These are phyloP conservation scores for Chiroxiphia lanceolata DNA, from an alignment of 2,797 vertebrate genomes.

Conservation along the genomic window DNA sequence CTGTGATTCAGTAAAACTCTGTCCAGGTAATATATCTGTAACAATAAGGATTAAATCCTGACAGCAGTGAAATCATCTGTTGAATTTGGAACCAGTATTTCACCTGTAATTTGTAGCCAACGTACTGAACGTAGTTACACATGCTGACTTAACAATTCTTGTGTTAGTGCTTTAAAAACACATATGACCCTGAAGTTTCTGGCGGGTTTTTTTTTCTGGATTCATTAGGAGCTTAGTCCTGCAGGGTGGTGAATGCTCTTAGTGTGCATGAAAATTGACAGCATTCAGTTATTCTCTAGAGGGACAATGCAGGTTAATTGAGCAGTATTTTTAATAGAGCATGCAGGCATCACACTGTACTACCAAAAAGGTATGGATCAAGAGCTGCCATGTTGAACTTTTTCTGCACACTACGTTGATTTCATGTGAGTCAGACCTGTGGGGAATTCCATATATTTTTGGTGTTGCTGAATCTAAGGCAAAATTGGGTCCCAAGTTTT, in stretches of 20 bases:
- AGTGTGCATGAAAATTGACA: neutral
- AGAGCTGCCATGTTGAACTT: neutral
- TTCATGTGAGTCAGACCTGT: neutral
- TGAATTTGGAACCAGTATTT: neutral
- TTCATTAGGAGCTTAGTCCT: neutral
- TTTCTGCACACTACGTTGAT: neutral
- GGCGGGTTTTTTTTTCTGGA: neutral
- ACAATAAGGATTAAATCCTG: neutral
- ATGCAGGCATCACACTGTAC: neutral
- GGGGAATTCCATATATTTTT: neutral
- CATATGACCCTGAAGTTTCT: neutral
- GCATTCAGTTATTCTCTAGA: neutral
- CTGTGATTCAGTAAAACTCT: neutral
- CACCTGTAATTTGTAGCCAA: neutral
- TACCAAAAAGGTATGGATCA: neutral
- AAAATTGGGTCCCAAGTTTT: neutral
- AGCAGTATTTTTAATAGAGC: neutral
- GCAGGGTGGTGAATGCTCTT: neutral
- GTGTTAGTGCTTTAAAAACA: neutral
- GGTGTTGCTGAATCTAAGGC: neutral
- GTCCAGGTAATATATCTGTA: neutral
- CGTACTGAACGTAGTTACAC: neutral
- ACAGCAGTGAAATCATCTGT: neutral
- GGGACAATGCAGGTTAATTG: neutral
- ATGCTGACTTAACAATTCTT: neutral